Percentiles rank a stretch among this genome's conserved stretches.
These are phyloP conservation scores for Dermatophagoides farinae DNA, from an alignment of 1,140 invertebrate species.

Conservation along the genomic window DNA sequence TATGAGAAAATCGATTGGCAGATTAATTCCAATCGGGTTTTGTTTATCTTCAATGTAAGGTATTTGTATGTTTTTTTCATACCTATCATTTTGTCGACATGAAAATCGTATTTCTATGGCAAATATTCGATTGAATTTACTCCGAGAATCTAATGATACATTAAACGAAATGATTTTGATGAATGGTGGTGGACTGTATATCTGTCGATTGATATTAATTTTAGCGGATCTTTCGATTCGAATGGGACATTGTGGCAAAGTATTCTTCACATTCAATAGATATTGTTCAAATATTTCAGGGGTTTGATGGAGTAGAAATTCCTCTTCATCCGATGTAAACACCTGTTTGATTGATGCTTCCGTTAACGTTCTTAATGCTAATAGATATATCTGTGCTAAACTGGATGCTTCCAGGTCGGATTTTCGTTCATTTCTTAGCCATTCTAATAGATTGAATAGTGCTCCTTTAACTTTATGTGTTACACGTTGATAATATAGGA, in stretches of 20 bases:
- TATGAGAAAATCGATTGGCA: background rate
- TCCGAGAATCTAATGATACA: background rate
- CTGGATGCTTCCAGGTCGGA: conserved; percentile 8
- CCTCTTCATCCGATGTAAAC: conserved; percentile 8
- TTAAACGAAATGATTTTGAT: background rate
- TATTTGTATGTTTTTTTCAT: background rate
- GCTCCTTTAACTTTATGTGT: background rate
- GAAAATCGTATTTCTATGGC: background rate
- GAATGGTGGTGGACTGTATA: background rate
- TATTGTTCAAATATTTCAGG: conserved; percentile 1
- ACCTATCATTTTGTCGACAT: background rate
- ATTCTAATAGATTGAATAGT: conserved; percentile 7
- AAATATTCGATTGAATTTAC: background rate
- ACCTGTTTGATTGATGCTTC: conserved; percentile 8
- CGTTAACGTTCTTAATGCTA: conserved; percentile 12
- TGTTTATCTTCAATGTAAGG: background rate
- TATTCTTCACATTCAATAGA: background rate
- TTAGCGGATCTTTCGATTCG: background rate
- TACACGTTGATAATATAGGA: conserved; percentile 7
- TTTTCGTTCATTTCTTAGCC: conserved; percentile 11
- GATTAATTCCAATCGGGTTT: background rate
- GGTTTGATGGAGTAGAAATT: background rate
- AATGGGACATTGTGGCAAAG: background rate
- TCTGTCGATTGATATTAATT: background rate
- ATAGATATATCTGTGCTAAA: conserved; percentile 14